Evolutionary conservation across 2,888 invertebrate species (phyloP).

Genomic region (Venusia cambrica): DNA sequence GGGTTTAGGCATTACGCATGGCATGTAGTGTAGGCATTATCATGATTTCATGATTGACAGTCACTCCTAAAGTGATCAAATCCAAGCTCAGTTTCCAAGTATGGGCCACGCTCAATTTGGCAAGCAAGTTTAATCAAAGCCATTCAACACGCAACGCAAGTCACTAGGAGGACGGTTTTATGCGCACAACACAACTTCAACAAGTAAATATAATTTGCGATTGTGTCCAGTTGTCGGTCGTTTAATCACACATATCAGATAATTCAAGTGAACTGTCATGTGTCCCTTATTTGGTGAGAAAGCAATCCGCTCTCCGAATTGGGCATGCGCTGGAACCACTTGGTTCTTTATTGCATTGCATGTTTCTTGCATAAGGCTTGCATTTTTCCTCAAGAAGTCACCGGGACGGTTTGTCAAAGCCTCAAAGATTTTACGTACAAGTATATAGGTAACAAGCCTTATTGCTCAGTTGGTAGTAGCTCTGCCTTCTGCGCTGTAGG

Average conservation of each 20-base stretch:
- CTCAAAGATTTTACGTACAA: too few species aligned
- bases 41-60: conserved; percentile 23
- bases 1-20: too few species aligned
- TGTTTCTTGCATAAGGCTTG: conserved; percentile 47
- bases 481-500: too few species aligned
- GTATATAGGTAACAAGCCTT: too few species aligned
- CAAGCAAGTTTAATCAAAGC: conserved; percentile 60
- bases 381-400: conserved; percentile 41
- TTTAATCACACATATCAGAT: conserved; percentile 56
- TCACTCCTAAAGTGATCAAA: conserved; percentile 26
- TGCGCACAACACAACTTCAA: conserved; percentile 52
- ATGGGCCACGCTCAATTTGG: conserved; percentile 48
- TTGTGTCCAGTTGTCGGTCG: conserved; percentile 57
- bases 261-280: conserved; percentile 75
- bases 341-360: conserved; percentile 66
- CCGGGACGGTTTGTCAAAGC: conserved; percentile 6
- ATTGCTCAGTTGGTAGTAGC: too few species aligned
- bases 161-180: conserved; percentile 44
- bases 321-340: conserved; percentile 63
- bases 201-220: conserved; percentile 57
- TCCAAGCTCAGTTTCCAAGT: conserved; percentile 33
- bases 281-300: conserved; percentile 77
- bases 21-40: conserved; percentile 6
- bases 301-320: conserved; percentile 76
- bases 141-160: conserved; percentile 37